Evolutionary conservation across 2,888 invertebrate genomes (phyloP), one percentile per base, ranked within the genome.

Genomic region (Pomacea canaliculata): DNA sequence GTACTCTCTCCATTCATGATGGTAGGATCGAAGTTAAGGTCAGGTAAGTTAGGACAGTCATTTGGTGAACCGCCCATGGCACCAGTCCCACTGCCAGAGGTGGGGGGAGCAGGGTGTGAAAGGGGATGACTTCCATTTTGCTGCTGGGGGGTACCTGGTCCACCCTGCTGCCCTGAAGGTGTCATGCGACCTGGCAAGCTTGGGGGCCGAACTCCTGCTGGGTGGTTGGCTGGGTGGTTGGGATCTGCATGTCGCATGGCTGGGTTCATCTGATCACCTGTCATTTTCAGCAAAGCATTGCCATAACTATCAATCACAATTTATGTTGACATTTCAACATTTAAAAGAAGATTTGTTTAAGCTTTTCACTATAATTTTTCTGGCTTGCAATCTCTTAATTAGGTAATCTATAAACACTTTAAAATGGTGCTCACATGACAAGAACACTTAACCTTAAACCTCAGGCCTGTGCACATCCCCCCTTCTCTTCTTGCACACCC

Each of bases 1-100:
- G 81, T 95, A 84, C 96, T 96, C 91, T 97, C 97, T 77, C 96
- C 96, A 87, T 96, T 97, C 76, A 97, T 97, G 85, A 96, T 96
- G 83, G 96, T 95, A 63, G 97, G 97, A 92, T 97, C 97, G 90
- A 97, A 97, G 82, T 83, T 86, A 78, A 88, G 79, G 79, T 87
- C 88, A 7, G 77, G 78, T 60, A 84, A 79, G 70, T 76, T 78
- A 71, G 79, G 79, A 76, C 81, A 81, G 27, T 81, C 80, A 10
- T n/a, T n/a, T 12, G 27, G 10, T 46, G 51, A 65, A 49, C 62
- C 73, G 18, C 68, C 59, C 48, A 51, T 73, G 51, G 51, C 70
- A 56, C 66, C 70, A 56, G 10, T 56, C 19, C 63, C 63, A n/a
- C 63, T 19, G 4, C 72, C 68, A 23, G 73, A 48, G 48, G 73